Percentiles rank a stretch among this genome's conserved stretches.
phyloP scores from a whole-genome alignment of 2,113 vertebrate species.

The Thamnaconus septentrionalis region DNA sequence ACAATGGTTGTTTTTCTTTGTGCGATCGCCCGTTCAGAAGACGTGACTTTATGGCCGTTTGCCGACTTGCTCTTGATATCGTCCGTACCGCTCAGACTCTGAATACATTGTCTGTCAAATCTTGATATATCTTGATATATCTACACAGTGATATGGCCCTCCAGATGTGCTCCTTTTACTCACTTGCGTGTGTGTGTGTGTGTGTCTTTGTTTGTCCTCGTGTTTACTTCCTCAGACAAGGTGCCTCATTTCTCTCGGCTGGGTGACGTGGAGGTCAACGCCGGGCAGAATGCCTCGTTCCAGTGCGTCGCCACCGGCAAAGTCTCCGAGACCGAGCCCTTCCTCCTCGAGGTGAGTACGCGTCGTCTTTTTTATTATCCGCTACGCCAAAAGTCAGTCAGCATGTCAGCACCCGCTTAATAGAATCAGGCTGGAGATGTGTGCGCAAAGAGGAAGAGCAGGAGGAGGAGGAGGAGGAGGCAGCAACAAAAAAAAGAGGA shows the following conservation, averaged over 20 bases:
- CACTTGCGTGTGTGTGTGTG: slow-evolving; percentile 5
- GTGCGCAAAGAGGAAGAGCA: not conserved
- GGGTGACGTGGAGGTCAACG: slow-evolving; percentile 90
- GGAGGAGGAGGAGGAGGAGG: not conserved
- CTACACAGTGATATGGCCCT: slow-evolving; percentile 24
- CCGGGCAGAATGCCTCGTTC: slow-evolving; percentile 89
- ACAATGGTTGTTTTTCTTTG: too few species aligned
- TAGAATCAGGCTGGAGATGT: not conserved
- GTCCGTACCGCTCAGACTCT: not conserved
- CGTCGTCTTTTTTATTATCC: slow-evolving; percentile 5
- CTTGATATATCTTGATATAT: slow-evolving; percentile 27
- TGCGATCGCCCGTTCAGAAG: too few species aligned
- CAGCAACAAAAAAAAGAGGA: too few species aligned
- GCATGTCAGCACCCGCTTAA: slow-evolving; percentile 6
- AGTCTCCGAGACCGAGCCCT: slow-evolving; percentile 78
- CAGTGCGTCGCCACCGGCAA: slow-evolving; percentile 87
- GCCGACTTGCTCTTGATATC: too few species aligned
- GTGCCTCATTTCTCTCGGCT: slow-evolving; percentile 90
- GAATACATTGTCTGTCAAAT: slow-evolving; percentile 25
- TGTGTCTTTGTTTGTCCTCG: slow-evolving; percentile 19
- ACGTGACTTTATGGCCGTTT: too few species aligned
- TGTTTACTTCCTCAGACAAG: slow-evolving; percentile 78
- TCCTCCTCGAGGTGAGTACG: slow-evolving; percentile 85
- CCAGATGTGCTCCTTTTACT: slow-evolving; percentile 34
- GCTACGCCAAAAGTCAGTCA: not conserved